Conservation (phyloP, 2,113 vertebrate genomes). For the Hassar affinis region DNA sequence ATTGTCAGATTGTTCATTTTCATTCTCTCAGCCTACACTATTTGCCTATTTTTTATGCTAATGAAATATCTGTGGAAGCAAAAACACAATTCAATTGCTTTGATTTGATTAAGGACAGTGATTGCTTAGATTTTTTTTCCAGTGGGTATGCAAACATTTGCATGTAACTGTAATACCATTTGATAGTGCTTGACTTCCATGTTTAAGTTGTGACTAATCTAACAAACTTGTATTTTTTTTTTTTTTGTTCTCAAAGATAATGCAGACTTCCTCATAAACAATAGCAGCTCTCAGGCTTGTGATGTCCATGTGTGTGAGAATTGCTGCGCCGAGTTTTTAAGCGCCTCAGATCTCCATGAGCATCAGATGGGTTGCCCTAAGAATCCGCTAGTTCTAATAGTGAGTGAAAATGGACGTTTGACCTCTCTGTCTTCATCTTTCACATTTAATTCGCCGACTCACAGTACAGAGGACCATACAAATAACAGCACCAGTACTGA, state of each 20-base stretch:
- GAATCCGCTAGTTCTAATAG: conserved; percentile 96
- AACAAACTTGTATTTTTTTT: neutral
- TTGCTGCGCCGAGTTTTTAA: conserved; percentile 98
- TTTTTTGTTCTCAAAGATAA: conserved; percentile 78
- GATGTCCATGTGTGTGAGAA: conserved; percentile 93
- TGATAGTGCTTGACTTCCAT: neutral
- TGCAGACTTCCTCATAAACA: conserved; percentile 81
- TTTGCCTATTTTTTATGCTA: neutral
- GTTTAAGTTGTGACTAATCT: neutral
- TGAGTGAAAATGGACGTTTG: conserved; percentile 83
- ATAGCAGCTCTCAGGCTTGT: conserved; percentile 82
- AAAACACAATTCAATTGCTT: neutral
- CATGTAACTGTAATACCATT: neutral
- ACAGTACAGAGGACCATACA: conserved; percentile 86
- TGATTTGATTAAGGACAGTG: neutral
- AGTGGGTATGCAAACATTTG: neutral
- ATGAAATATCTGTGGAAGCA: neutral
- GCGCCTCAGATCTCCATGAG: conserved; percentile 91
- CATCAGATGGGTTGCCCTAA: conserved; percentile 98
- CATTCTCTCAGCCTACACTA: neutral
- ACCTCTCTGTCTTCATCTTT: conserved; percentile 84
- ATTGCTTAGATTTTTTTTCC: neutral
- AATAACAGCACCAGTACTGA: conserved; percentile 83
- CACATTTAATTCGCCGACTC: conserved; percentile 80
- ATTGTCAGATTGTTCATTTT: neutral